A percentile compares a stretch with the other conserved stretches of the same genome.
phyloP scores from a whole-genome alignment of 2,888 invertebrate genomes.

The Andrena minutula region DNA sequence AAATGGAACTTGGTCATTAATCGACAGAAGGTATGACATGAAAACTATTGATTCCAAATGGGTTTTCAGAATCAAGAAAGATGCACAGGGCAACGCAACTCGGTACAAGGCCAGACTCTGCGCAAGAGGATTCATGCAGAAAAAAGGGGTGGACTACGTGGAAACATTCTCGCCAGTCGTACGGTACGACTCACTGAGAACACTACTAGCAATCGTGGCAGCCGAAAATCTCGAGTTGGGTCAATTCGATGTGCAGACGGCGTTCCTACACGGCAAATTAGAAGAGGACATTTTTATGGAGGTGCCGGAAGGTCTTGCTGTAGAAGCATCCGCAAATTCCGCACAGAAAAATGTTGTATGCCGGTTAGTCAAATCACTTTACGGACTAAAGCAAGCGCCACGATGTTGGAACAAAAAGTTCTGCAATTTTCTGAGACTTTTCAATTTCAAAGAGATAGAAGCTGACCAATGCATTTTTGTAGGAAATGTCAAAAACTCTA shows the following conservation, averaged over 20 bases:
- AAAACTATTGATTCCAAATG: background rate
- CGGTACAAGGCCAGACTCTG: background rate
- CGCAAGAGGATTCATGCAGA: background rate
- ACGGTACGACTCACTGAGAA: background rate
- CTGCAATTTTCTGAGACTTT: no score
- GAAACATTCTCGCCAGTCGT: background rate
- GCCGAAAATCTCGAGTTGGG: background rate
- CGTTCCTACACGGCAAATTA: background rate
- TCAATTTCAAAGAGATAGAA: no score
- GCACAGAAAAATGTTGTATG: no score
- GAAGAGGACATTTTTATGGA: background rate
- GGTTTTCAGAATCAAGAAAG: background rate
- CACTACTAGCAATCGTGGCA: background rate
- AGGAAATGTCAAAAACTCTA: background rate
- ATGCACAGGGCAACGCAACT: background rate
- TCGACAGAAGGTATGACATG: no score
- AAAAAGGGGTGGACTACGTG: background rate
- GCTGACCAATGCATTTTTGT: background rate
- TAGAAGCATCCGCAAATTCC: background rate
- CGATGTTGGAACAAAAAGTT: no score
- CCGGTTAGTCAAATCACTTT: no score
- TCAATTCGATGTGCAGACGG: background rate
- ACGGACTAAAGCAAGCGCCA: no score
- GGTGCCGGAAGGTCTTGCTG: background rate
- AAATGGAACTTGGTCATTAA: background rate